Evolutionary conservation across 1,140 invertebrate genomes (phyloP).

Genomic region (Heliothis subflexa): DNA sequence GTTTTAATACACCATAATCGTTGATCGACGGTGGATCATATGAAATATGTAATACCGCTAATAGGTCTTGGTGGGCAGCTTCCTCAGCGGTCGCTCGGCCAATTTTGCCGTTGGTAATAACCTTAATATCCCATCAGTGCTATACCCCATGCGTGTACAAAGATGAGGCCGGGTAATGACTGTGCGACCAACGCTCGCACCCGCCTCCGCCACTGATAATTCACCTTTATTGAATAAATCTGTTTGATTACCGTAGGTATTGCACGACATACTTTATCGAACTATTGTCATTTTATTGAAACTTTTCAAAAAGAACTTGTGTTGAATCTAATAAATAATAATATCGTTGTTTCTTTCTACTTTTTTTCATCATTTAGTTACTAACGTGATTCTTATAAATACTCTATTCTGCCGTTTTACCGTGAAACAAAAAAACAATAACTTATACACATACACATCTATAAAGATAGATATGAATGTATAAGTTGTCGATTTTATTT

Average conservation of each 20-base stretch:
- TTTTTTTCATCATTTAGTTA: too few relatives aligned
- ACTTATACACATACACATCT: background rate
- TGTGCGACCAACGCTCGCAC: conserved; percentile 54
- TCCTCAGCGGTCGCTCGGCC: conserved; percentile 81
- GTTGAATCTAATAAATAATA: background rate
- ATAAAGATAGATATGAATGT: background rate
- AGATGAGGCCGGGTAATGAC: conserved; percentile 72
- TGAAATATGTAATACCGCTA: conserved; percentile 82
- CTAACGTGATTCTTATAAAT: too few relatives aligned
- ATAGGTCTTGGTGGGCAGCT: conserved; percentile 79
- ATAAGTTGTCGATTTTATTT: background rate
- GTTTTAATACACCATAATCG: conserved; percentile 82
- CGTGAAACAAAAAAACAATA: background rate
- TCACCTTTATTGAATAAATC: conserved; percentile 71
- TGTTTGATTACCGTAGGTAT: conserved; percentile 53
- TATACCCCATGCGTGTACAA: conserved; percentile 74
- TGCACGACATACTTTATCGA: conserved; percentile 28
- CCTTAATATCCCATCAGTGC: conserved; percentile 78
- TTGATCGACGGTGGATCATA: conserved; percentile 71
- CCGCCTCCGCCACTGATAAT: conserved; percentile 63
- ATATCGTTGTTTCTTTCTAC: background rate
- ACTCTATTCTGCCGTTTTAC: background rate
- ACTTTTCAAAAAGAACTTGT: conserved; percentile 20
- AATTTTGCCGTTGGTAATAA: conserved; percentile 80
- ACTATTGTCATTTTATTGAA: conserved; percentile 14